These are phyloP conservation scores for Tolypeutes matacus DNA, from an alignment of 2,797 vertebrate genomes.

Conservation along the genomic window DNA sequence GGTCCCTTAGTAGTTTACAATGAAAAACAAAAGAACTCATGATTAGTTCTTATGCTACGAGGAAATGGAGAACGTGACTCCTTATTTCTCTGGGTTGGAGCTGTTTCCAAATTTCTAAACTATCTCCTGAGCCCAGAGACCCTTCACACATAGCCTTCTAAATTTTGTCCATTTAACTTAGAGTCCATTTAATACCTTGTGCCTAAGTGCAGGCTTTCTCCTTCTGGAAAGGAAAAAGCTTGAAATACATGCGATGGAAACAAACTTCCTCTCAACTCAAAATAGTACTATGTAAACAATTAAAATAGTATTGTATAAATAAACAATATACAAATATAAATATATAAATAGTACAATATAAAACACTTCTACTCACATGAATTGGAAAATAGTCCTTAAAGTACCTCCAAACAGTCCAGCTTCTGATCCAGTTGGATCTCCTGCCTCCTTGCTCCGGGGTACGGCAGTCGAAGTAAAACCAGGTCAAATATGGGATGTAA, in stretches of 20 bases:
- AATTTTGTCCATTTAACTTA: not conserved
- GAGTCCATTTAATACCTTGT: not conserved
- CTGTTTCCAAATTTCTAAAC: not conserved
- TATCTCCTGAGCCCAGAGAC: not conserved
- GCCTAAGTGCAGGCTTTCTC: not conserved
- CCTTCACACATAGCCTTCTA: not conserved
- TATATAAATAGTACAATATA: not conserved
- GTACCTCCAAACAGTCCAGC: conserved; percentile 91
- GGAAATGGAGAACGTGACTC: not conserved
- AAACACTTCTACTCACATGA: conserved; percentile 87
- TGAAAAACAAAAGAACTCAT: not conserved
- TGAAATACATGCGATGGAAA: not conserved
- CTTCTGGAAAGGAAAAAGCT: not conserved
- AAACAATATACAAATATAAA: too few relatives aligned
- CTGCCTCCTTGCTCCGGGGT: conserved; percentile 93
- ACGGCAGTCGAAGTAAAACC: conserved; percentile 94
- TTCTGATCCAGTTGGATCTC: conserved; percentile 90
- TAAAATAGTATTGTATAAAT: too few relatives aligned
- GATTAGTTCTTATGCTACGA: not conserved
- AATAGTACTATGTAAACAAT: not conserved
- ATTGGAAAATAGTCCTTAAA: conserved; percentile 96
- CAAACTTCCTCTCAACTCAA: not conserved
- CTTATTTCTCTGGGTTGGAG: not conserved
- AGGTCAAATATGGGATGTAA: conserved; percentile 91
- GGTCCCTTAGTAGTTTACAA: not conserved